These are phyloP conservation scores for Intellagama lesueurii DNA, from an alignment of 2,797 vertebrate genomes.

Conservation along the genomic window DNA sequence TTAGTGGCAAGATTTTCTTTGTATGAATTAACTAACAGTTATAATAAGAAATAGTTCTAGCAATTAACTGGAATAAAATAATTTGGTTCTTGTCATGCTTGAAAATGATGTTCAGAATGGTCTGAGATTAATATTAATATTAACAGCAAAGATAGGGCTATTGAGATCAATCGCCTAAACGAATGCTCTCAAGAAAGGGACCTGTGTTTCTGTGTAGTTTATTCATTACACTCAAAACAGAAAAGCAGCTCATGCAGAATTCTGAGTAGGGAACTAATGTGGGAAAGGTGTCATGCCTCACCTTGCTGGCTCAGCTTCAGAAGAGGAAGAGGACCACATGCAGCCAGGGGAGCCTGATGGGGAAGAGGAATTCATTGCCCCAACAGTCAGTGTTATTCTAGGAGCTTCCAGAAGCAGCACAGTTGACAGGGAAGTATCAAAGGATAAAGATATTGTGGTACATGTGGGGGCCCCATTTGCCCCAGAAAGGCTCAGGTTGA, in stretches of 20 bases:
- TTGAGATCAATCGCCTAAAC: slow-evolving; percentile 15
- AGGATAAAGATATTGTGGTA: too few species aligned
- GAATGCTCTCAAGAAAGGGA: not conserved
- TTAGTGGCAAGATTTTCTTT: not conserved
- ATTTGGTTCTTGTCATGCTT: slow-evolving; percentile 39
- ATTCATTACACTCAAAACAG: not conserved
- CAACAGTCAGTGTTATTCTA: too few species aligned
- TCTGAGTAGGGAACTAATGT: not conserved
- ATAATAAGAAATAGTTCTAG: not conserved
- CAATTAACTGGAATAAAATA: slow-evolving; percentile 22
- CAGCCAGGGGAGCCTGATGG: too few species aligned
- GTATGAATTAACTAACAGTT: not conserved
- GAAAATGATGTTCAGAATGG: slow-evolving; percentile 50
- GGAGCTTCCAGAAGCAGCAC: too few species aligned
- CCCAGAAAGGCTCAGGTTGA: too few species aligned
- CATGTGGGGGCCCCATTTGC: too few species aligned
- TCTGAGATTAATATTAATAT: slow-evolving; percentile 48
- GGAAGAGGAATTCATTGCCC: too few species aligned
- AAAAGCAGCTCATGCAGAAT: not conserved
- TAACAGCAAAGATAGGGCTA: slow-evolving; percentile 38
- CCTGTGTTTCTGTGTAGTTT: too few species aligned
- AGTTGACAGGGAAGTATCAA: too few species aligned
- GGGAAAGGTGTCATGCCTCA: too few species aligned
- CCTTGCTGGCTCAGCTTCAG: too few species aligned
- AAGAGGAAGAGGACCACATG: too few species aligned